Base-by-base conservation (phyloP, 2,113 vertebrate genomes). In the Stomatorhinus ivindoensis region DNA sequence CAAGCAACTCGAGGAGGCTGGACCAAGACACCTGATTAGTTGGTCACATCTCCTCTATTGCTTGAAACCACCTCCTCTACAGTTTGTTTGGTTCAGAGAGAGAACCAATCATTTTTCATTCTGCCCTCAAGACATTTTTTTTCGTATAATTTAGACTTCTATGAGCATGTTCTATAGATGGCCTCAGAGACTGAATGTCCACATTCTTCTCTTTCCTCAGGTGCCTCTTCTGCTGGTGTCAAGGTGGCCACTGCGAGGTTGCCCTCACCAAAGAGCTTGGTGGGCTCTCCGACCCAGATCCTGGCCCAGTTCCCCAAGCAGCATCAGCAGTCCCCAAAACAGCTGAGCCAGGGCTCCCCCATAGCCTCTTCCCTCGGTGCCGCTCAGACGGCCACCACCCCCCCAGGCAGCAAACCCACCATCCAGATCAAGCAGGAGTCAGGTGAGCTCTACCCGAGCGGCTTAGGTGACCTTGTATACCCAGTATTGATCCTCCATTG, bases 401-500 rank as follows among this genome's bases (percentile, higher is more conserved):
- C 96, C 0, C 94, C 97, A 2, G 96, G 96, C 51, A 93, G 96
- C 92, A 99, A 99, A 90, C 98, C 98, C 92, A 98, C 97, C 93
- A 99, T 99, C 89, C 98, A 99, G 94, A 99, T 99, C 94, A 99
- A 99, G 90, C 98, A 99, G 87, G 98, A 99, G 94, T 99, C 98
- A 88, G 98, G 98, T 99, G 95, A 94, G 85, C 46, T 61, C 4
- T 47, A 31, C 21, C 9, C 47, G 50, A 13, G 15, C 3, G 24
- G 17, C 13, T 1, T 24, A 15, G 39, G 0, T n/a, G 35, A 15
- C 13, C 21, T 11, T 6, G 3, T 7, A 31, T 76, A 1, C 21
- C 85, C 0, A 17, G 35, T 27, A 65, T 3, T 88, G 73, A 76
- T 35, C n/a, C 61, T 31, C 10, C 61, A 13, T 27, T 69, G 61